These are phyloP conservation scores for Trichonephila inaurata DNA, from an alignment of 1,140 invertebrate species.

Conservation along the genomic window DNA sequence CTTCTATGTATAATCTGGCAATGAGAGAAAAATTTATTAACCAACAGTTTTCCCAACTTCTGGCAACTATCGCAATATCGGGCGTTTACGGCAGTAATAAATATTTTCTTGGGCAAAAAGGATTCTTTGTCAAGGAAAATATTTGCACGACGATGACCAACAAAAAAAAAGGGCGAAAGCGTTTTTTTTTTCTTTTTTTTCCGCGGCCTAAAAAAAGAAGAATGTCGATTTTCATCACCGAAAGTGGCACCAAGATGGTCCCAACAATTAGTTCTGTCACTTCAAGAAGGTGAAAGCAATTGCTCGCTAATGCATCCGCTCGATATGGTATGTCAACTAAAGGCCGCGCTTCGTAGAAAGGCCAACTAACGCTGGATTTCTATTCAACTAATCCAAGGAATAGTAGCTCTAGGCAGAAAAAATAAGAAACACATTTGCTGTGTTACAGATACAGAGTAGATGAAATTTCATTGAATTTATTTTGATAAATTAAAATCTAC, in stretches of 20 bases:
- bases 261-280: slow-evolving; percentile 38
- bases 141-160: too few relatives aligned
- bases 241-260: neutral
- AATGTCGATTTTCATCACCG: slow-evolving; percentile 54
- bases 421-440: too few relatives aligned
- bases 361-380: too few relatives aligned
- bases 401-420: too few relatives aligned
- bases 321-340: neutral
- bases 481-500: too few relatives aligned
- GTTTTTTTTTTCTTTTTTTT: neutral
- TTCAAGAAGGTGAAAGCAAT: slow-evolving; percentile 6
- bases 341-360: neutral
- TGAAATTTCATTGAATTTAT: too few relatives aligned
- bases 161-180: neutral
- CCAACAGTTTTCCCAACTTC: neutral
- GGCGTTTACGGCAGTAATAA: neutral
- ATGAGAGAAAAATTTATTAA: too few relatives aligned
- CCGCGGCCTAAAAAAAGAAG: neutral
- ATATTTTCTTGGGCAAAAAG: neutral
- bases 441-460: too few relatives aligned
- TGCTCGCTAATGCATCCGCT: neutral
- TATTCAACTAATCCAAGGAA: too few relatives aligned
- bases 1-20: too few relatives aligned
- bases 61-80: neutral
- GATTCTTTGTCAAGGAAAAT: too few relatives aligned